These are phyloP conservation scores for Acleris laterana DNA, from an alignment of 2,888 invertebrate species.

Conservation along the genomic window DNA sequence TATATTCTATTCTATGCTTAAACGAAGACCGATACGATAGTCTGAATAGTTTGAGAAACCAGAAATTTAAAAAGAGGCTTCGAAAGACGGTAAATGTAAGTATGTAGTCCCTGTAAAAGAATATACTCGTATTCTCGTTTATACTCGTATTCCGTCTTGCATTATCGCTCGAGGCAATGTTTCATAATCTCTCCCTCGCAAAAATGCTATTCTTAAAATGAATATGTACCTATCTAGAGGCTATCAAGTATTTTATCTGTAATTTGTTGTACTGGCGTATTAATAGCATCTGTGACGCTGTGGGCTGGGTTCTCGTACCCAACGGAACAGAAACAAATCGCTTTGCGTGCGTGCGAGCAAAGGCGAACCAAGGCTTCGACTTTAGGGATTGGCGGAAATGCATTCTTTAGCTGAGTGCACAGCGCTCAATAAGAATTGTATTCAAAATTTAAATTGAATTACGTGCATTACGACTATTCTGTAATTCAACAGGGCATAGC, in stretches of 20 bases:
- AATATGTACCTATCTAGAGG: constrained; percentile 1
- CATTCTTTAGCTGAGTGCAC: constrained; percentile 33
- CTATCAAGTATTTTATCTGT: constrained; percentile 21
- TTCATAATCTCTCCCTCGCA: constrained; percentile 4
- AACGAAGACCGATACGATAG: too few relatives aligned
- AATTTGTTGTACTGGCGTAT: constrained; percentile 42
- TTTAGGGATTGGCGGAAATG: constrained; percentile 36
- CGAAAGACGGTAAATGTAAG: not conserved
- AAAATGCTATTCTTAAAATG: constrained; percentile 8
- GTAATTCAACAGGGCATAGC: constrained; percentile 1
- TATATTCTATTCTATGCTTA: too few relatives aligned
- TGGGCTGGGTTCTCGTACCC: constrained; percentile 48
- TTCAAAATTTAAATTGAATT: constrained; percentile 20
- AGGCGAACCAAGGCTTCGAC: constrained; percentile 36
- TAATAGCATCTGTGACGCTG: constrained; percentile 50
- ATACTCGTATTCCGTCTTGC: not conserved
- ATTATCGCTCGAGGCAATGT: not conserved
- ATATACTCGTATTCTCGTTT: not conserved
- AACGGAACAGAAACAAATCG: constrained; percentile 20
- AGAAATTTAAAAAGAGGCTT: too few relatives aligned
- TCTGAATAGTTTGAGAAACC: too few relatives aligned
- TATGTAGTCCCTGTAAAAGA: not conserved
- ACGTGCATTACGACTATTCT: constrained; percentile 17
- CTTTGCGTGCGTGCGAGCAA: constrained; percentile 31
- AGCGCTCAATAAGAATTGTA: constrained; percentile 26